Evolutionary conservation across 2,113 vertebrate species (phyloP), one percentile per base, ranked within the genome.

Genomic region (Mus pahari): DNA sequence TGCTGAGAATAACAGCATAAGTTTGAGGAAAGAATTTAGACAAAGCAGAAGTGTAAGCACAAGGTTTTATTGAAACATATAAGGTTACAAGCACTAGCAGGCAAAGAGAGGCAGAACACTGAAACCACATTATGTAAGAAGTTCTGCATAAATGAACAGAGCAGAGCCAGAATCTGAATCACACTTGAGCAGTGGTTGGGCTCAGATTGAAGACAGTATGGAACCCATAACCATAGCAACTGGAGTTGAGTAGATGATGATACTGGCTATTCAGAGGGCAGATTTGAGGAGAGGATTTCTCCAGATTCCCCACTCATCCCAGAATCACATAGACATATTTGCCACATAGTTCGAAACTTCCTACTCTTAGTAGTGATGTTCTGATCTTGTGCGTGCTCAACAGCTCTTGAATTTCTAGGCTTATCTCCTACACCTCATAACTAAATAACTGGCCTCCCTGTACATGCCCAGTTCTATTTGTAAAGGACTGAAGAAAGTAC

Each of bases 221-320:
- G 16, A 28, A 7, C 50, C 13, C 20, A n/a, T 19, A n/a, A 74
- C 50, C 81, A 45, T 0, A 13, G 7, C 1, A 2, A 17, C 7
- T 50, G 5, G 1, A 68, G 2, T 16, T 0, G 6, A 2, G 1
- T 22, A 26, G 4, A 24, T 33, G 31, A 17, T 13, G 17, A 11
- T 5, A 45, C 33, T 2, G 36, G 22, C 0, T 26, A 16, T 82
- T 60, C 53, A 90, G 33, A 42, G 90, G 28, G 53, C 5, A 55
- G 36, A 77, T 10, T 42, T 33, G 55, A 66, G 14, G 58, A 36
- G 28, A 71, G 8, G 6, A 10, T 28, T 13, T 28, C 58, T 42
- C 26, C 14, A 19, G 45, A 39, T 31, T 3, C 24, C 39, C 9
- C 26, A 17, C n/a, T 83, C 26, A 58, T 71, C 3, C 9, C 14